Base-by-base conservation (phyloP, 2,888 invertebrate genomes). In the Tetranychus truncatus region DNA sequence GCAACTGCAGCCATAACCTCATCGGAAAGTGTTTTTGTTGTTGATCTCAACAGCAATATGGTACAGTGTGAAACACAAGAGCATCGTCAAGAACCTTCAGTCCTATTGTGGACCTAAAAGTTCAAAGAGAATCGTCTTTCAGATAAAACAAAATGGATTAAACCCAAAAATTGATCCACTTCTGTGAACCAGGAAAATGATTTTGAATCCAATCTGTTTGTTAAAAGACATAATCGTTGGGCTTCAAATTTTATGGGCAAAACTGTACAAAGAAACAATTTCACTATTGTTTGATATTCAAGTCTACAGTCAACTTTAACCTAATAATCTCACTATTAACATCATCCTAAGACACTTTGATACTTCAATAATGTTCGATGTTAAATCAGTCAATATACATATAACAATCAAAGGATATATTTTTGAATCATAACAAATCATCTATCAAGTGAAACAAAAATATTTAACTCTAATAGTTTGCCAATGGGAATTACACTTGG, bases 31-130 rank as follows among this genome's bases (percentile, higher is more conserved):
- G 77, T 77, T 9, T 77, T 71, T 67, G 71, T 76, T 18, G 74
- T 77, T 9, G 76, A 77, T 66, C 73, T 77, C 4, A 76, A 75
- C 44, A 75, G 74, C 6, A 77, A 77, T 65, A 76, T 76, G 11
- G 76, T 77, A 15, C 76, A 75, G 71, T 77, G 77, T 74, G 77
- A 77, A 65, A 75, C 77, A 18, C 71, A 55, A n/a, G 74, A 77
- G 75, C 74, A 74, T 46, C 76, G 74, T 55, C 72, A 72, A 45
- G 74, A 77, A 55, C 77, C 77, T 46, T 72, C 18, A 18, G 74
- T 74, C 34, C 18, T 76, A n/a, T 66, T 76, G 24, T 77, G 77
- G 77, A 75, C 76, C 15, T 76, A 74, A 71, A 69, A 46, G 11
- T 45, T 18, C 15, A 55, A 72, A 72, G 34, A 45, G 9, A 18